Evolutionary conservation across 2,113 vertebrate species (phyloP).

Genomic region (Acrocephalus arundinaceus): DNA sequence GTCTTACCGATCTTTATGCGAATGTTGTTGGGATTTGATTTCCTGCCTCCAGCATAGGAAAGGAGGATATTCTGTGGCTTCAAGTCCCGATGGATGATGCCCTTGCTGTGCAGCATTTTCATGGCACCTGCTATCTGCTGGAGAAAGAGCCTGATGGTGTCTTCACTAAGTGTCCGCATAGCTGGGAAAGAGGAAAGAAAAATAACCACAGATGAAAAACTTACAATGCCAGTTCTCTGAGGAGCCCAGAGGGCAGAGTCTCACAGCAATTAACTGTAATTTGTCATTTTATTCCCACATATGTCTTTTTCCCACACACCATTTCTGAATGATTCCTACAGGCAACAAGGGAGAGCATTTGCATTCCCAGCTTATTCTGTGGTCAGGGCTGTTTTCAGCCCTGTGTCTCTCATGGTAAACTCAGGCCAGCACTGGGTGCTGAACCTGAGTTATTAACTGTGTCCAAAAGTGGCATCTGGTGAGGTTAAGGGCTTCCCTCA

Average conservation of each 20-base stretch:
- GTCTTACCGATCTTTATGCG: conserved; percentile 91
- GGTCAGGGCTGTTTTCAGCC: not conserved
- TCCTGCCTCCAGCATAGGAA: conserved; percentile 82
- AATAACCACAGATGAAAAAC: not conserved
- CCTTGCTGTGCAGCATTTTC: conserved; percentile 90
- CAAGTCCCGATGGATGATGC: conserved; percentile 93
- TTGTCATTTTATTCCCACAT: not conserved
- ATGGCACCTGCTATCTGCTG: conserved; percentile 94
- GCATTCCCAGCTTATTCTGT: not conserved
- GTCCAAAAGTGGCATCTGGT: not conserved
- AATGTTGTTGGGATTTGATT: conserved; percentile 84
- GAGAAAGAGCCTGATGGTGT: conserved; percentile 93
- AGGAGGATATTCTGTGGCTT: conserved; percentile 97
- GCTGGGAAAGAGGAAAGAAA: conserved; percentile 65
- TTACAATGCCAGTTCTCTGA: not conserved
- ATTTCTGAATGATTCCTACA: conserved; percentile 1
- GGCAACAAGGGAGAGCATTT: not conserved
- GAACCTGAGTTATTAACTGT: not conserved
- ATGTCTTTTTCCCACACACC: not conserved
- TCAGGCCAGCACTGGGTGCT: not conserved
- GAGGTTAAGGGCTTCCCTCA: not conserved
- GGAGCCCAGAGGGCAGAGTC: conserved; percentile 4
- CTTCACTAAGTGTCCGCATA: conserved; percentile 92
- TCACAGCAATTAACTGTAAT: not conserved
- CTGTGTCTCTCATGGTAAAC: rapidly evolving